Conservation (phyloP, 2,888 invertebrate species). For the Panorpa germanica region DNA sequence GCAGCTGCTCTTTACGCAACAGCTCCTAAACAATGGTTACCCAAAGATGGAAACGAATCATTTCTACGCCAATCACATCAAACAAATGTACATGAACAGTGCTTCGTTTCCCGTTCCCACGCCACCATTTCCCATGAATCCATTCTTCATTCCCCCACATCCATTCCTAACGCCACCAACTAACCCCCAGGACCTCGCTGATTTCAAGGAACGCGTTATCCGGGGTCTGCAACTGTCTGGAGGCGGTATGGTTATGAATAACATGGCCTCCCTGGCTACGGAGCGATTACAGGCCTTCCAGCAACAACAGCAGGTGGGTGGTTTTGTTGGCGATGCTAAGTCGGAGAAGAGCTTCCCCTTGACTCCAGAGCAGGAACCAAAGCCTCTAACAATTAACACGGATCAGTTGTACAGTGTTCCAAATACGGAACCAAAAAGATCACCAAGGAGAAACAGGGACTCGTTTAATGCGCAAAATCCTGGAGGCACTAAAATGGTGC, state of each 20-base stretch:
- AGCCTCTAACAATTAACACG: too few species aligned
- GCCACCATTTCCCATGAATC: conserved; percentile 40
- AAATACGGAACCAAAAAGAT: too few species aligned
- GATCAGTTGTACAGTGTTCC: too few species aligned
- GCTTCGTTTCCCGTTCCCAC: conserved; percentile 32
- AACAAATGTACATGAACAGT: too few species aligned
- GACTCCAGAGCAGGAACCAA: conserved; percentile 19
- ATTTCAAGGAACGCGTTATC: conserved; percentile 43
- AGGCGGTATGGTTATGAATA: conserved; percentile 39
- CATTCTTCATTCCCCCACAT: conserved; percentile 42
- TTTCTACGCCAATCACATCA: conserved; percentile 31
- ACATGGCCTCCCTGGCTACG: conserved; percentile 15
- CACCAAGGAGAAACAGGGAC: too few species aligned
- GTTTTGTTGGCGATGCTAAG: too few species aligned
- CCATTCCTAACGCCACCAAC: conserved; percentile 29
- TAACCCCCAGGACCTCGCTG: conserved; percentile 34
- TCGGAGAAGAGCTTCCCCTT: conserved; percentile 15
- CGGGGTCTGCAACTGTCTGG: conserved; percentile 48
- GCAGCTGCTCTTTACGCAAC: conserved; percentile 39
- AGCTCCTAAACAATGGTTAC: conserved; percentile 37
- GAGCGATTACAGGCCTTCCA: conserved; percentile 16
- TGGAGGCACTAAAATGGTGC: conserved; percentile 60
- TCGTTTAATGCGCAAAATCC: conserved; percentile 28
- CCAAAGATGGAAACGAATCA: conserved; percentile 37
- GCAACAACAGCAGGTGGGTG: conserved; percentile 14